Conservation (phyloP, 2,888 invertebrate genomes). For the Cistogaster globosa region DNA sequence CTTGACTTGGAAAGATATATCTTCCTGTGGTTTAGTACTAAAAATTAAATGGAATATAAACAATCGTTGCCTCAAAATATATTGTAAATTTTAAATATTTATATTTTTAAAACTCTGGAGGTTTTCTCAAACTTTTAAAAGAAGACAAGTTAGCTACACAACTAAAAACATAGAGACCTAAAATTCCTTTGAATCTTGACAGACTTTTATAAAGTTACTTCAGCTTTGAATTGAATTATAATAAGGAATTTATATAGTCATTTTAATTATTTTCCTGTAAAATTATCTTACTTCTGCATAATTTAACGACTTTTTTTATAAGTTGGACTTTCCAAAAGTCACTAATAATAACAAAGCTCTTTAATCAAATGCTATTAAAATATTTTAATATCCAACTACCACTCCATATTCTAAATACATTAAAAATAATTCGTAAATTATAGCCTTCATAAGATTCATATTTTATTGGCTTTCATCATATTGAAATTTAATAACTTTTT, state of each 20-base stretch:
- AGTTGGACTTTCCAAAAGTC: conserved; percentile 6
- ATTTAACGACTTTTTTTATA: conserved; percentile 28
- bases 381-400: conserved; percentile 15
- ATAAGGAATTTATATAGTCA: not conserved
- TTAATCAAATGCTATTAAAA: conserved; percentile 19
- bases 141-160: too few species aligned
- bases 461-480: conserved; percentile 61
- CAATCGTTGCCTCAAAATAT: too few species aligned
- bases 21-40: too few species aligned
- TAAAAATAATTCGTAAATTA: conserved; percentile 53
- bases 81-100: too few species aligned
- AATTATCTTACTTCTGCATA: conserved; percentile 1
- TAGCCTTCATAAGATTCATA: conserved; percentile 48
- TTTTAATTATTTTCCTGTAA: not conserved
- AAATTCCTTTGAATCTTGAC: too few species aligned
- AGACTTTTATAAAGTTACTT: too few species aligned
- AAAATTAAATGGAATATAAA: too few species aligned
- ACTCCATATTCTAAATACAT: conserved; percentile 31
- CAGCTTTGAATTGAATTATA: not conserved
- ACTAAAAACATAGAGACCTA: too few species aligned
- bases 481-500: conserved; percentile 49
- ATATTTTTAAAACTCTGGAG: too few species aligned
- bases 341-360: not conserved
- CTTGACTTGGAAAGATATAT: too few species aligned
- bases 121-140: too few species aligned